Evolutionary conservation across 2,113 vertebrate genomes (phyloP).

Genomic region (Pampusana beccarii): DNA sequence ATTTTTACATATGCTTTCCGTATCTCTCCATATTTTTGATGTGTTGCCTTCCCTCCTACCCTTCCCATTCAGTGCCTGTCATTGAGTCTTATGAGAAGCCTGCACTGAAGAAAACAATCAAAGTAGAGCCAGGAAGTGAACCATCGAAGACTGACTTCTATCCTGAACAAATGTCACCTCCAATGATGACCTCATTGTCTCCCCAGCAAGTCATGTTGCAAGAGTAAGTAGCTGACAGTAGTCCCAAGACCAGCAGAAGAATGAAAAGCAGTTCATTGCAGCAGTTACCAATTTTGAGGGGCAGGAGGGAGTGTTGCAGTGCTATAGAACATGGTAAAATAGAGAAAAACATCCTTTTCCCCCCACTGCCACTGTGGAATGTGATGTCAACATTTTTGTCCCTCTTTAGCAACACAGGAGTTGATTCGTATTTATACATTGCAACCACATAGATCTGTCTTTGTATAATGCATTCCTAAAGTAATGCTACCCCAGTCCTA

Average conservation of each 20-base stretch:
- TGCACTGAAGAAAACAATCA: slow-evolving; percentile 87
- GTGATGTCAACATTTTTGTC: not conserved
- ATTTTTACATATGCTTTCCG: not conserved
- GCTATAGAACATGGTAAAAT: not conserved
- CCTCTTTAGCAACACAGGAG: not conserved
- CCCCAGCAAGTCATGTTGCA: slow-evolving; percentile 79
- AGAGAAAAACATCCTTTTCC: not conserved
- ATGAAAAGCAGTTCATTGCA: not conserved
- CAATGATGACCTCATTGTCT: slow-evolving; percentile 84
- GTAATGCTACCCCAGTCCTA: not conserved
- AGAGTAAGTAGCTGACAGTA: slow-evolving; percentile 83
- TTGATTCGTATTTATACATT: not conserved
- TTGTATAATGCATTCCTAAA: not conserved
- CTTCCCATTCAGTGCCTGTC: slow-evolving; percentile 69
- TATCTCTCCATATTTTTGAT: not conserved
- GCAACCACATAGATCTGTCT: not conserved
- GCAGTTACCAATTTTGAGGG: not conserved
- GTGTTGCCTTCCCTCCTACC: not conserved
- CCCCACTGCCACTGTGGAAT: not conserved
- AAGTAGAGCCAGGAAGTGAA: slow-evolving; percentile 85
- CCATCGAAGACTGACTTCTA: slow-evolving; percentile 78
- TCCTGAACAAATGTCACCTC: slow-evolving; percentile 86
- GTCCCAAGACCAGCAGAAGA: not conserved
- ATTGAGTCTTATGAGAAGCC: slow-evolving; percentile 82
- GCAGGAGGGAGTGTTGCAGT: not conserved